Evolutionary conservation across 2,113 vertebrate species (phyloP).

Genomic region (Mormyrus lacerda): DNA sequence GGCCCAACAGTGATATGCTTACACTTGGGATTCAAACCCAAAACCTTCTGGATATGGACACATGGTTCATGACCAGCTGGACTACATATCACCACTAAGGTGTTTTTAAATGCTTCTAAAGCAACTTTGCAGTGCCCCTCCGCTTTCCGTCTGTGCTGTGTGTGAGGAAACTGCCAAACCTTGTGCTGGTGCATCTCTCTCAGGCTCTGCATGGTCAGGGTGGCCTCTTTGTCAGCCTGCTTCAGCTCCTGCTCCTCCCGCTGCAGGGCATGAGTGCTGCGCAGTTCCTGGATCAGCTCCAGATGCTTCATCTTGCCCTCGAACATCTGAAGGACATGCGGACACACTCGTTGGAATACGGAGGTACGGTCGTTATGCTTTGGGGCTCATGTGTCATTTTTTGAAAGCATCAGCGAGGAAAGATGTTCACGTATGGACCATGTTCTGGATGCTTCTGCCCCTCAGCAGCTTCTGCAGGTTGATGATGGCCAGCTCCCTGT

Average conservation of each 20-base stretch:
- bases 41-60: background rate
- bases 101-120: background rate
- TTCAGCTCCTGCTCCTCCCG: conserved; percentile 63
- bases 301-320: conserved; percentile 71
- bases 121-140: background rate
- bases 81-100: background rate
- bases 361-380: background rate
- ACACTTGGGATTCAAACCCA: background rate
- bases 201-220: conserved; percentile 60
- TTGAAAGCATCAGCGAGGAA: background rate
- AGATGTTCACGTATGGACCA: conserved; percentile 44
- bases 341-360: background rate
- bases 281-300: conserved; percentile 78
- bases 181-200: conserved; percentile 51
- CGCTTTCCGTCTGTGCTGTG: background rate
- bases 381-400: background rate
- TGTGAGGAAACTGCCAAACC: conserved; percentile 51
- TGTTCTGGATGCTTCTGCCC: conserved; percentile 75
- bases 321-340: conserved; percentile 68
- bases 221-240: conserved; percentile 58
- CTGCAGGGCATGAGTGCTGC: conserved; percentile 68
- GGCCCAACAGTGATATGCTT: background rate
- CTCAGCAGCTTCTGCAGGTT: conserved; percentile 77
- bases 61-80: background rate
- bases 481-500: conserved; percentile 75